These are phyloP conservation scores for Neostethus bicornis DNA, from an alignment of 2,797 vertebrate genomes.

Conservation along the genomic window DNA sequence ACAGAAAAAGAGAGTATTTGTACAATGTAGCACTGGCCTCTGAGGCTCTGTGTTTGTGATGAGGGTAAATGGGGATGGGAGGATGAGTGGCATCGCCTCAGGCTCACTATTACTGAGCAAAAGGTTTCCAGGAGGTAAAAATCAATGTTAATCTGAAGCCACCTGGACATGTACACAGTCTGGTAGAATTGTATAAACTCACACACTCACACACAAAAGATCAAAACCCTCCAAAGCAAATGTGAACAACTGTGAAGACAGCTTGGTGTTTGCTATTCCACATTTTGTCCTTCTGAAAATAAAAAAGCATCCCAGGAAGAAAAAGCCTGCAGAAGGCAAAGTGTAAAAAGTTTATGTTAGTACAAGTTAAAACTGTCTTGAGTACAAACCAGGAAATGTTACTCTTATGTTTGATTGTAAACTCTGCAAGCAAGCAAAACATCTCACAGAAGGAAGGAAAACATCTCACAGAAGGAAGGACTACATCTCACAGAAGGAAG, in stretches of 20 bases:
- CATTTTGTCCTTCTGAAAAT: background rate
- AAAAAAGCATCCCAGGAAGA: too few species aligned
- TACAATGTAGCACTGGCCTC: constrained; percentile 16
- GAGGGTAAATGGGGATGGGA: constrained; percentile 15
- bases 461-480: too few species aligned
- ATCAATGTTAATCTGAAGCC: constrained; percentile 73
- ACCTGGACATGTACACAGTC: constrained; percentile 62
- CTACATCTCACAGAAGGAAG: too few species aligned
- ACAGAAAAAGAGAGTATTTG: background rate
- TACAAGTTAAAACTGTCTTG: too few species aligned
- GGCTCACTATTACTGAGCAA: constrained; percentile 47
- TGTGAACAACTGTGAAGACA: constrained; percentile 8
- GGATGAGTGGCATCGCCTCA: constrained; percentile 30
- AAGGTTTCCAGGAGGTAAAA: constrained; percentile 60
- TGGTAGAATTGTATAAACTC: constrained; percentile 40
- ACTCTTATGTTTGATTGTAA: too few species aligned
- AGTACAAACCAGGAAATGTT: too few species aligned
- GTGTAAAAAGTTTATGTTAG: too few species aligned
- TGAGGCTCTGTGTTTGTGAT: constrained; percentile 6
- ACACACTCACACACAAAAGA: constrained; percentile 9
- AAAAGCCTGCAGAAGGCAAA: too few species aligned
- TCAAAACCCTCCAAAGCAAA: constrained; percentile 12
- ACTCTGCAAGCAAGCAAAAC: too few species aligned
- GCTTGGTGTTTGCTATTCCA: constrained; percentile 6
- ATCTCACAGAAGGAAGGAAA: too few species aligned